Evolutionary conservation across 2,888 invertebrate species (phyloP), one percentile per base, ranked within the genome.

Genomic region (Brachypalpus laphriformis): DNA sequence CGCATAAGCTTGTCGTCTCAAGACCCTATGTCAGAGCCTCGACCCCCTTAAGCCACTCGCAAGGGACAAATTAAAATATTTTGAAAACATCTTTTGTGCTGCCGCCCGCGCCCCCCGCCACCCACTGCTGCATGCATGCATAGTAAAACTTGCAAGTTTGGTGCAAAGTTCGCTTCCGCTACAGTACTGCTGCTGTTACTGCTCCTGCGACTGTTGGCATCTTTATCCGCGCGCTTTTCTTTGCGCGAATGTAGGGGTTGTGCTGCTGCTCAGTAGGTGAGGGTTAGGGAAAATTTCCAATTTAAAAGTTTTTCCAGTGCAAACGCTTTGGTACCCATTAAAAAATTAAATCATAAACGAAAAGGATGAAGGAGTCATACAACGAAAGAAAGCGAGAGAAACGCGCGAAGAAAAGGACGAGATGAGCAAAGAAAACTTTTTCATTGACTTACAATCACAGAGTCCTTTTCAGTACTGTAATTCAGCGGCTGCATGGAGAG

Each of bases 61-160:
- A 40, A 65, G 85, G 86, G 82, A 72, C 76, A 86, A 86, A 86
- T 82, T 86, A 86, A 86, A 86, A 86, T 86, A 86, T 86, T 86
- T 86, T 82, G 82, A 86, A 86, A 86, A 86, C 76, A 86, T 86
- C 86, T 77, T 86, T 74, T 77, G 59, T 59, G 56, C 57, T 37
- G 6, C 40, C 63, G 22, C 31, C 65, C 34, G 28, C 9, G 22
- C 18, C 18, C 1, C 51, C 22, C 40, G 18, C 40, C 7, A 4
- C 54, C 40, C 37, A 14, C 45, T 49, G 20, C 25, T 31, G 74
- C 49, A 63, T 80, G 83, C 66, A 81, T 56, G 56, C 63, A 77
- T 61, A 25, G 81, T 28, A 70, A 75, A 85, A 81, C 75, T 85
- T 81, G 81, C 75, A 81, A 85, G 75, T 81, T 83, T 76, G 85